Evolutionary conservation across 2,797 vertebrate species (phyloP).

Genomic region (Sebastolobus altivelis): DNA sequence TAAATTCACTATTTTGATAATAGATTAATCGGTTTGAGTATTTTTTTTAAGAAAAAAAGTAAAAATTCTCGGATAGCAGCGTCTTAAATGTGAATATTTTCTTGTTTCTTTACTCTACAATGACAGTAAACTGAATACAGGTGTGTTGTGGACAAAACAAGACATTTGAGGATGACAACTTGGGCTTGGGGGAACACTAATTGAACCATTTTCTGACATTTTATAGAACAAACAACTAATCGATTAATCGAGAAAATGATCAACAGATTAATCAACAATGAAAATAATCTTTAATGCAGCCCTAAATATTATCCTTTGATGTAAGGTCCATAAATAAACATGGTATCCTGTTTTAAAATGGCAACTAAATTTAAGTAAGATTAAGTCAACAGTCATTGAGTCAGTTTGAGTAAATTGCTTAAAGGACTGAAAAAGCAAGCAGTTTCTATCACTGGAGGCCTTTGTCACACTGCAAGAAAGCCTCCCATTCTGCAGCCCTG

Average conservation of each 20-base stretch:
- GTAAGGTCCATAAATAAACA: neutral
- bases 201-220: too few species aligned
- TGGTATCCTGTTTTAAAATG: neutral
- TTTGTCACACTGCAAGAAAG: slow-evolving; percentile 47
- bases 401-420: slow-evolving; percentile 10
- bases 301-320: neutral
- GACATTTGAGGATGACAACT: too few species aligned
- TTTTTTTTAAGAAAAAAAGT: too few species aligned
- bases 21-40: neutral
- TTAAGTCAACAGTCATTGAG: neutral
- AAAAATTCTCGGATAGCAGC: too few species aligned
- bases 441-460: slow-evolving; percentile 8
- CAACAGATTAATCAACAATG: too few species aligned
- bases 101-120: too few species aligned
- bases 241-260: too few species aligned
- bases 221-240: too few species aligned
- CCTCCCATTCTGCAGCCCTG: slow-evolving; percentile 6
- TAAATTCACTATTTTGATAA: neutral
- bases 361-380: neutral
- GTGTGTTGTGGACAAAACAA: too few species aligned
- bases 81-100: too few species aligned
- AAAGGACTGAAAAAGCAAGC: neutral
- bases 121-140: too few species aligned
- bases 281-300: neutral
- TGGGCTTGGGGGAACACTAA: too few species aligned